Evolutionary conservation across 2,113 vertebrate species (phyloP).

Genomic region (Pristiophorus japonicus): DNA sequence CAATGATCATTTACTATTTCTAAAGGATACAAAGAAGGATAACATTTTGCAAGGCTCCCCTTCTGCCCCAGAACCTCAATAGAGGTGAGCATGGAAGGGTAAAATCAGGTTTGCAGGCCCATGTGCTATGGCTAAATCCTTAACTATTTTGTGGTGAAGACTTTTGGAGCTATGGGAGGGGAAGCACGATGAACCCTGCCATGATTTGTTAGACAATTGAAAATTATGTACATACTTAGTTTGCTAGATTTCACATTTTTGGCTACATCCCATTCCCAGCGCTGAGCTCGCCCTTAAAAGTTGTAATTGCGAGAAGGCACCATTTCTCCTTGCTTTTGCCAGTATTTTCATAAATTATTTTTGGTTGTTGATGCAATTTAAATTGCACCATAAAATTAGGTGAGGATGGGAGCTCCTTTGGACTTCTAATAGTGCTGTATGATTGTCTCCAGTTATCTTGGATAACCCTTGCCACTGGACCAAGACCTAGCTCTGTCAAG

Average conservation of each 20-base stretch:
- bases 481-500: too few relatives aligned
- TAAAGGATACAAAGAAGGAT: not conserved
- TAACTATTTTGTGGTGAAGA: not conserved
- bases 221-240: not conserved
- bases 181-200: not conserved
- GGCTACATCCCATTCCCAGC: not conserved
- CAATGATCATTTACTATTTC: not conserved
- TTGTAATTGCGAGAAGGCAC: not conserved
- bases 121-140: not conserved
- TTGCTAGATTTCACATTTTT: conserved; percentile 2
- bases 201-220: not conserved
- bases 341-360: not conserved
- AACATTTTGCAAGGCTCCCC: not conserved
- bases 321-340: not conserved
- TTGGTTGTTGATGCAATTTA: not conserved
- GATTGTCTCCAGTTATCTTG: too few relatives aligned
- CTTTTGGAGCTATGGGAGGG: not conserved
- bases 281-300: not conserved
- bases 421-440: not conserved
- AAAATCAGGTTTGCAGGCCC: not conserved
- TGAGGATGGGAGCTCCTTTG: not conserved
- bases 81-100: not conserved
- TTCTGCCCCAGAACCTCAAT: not conserved
- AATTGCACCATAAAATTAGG: not conserved
- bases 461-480: too few relatives aligned